Evolutionary conservation across 1,140 invertebrate genomes (phyloP).

Genomic region (Drosophila kohkoa): DNA sequence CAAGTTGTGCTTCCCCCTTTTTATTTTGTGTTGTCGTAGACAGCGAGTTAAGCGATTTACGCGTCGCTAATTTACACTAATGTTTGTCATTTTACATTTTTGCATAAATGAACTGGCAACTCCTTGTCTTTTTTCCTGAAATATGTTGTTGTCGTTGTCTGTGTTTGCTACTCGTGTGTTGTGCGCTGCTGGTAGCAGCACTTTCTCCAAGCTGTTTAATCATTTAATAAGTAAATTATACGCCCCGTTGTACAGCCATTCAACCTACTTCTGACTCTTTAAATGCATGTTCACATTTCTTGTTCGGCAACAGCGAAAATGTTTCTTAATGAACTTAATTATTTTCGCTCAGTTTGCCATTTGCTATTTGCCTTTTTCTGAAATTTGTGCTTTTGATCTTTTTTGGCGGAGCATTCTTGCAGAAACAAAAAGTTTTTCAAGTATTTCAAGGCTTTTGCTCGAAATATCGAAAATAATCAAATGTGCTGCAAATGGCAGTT

Average conservation of each 20-base stretch:
- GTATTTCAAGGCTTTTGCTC: neutral
- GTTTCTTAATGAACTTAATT: constrained; percentile 75
- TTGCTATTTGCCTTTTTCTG: neutral
- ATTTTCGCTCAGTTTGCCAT: constrained; percentile 33
- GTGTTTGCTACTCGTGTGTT: constrained; percentile 14
- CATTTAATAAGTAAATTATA: constrained; percentile 79
- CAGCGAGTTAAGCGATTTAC: constrained; percentile 74
- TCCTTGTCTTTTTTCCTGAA: neutral
- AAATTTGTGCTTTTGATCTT: constrained; percentile 15
- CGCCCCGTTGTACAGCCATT: constrained; percentile 29
- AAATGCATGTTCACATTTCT: constrained; percentile 15
- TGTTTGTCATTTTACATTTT: constrained; percentile 78
- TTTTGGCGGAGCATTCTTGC: neutral
- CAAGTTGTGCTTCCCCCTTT: constrained; percentile 27
- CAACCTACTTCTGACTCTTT: constrained; percentile 2
- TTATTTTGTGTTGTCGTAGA: constrained; percentile 8
- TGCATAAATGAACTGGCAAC: constrained; percentile 72
- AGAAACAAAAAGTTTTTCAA: constrained; percentile 13
- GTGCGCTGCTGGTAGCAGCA: constrained; percentile 33
- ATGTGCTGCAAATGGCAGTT: neutral
- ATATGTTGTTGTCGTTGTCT: constrained; percentile 1
- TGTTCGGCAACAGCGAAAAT: constrained; percentile 26
- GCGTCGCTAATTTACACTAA: constrained; percentile 80
- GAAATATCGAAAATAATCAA: neutral
- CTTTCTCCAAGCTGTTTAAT: constrained; percentile 71